Base-by-base conservation (phyloP, 2,797 vertebrate species). In the Novumbra hubbsi region DNA sequence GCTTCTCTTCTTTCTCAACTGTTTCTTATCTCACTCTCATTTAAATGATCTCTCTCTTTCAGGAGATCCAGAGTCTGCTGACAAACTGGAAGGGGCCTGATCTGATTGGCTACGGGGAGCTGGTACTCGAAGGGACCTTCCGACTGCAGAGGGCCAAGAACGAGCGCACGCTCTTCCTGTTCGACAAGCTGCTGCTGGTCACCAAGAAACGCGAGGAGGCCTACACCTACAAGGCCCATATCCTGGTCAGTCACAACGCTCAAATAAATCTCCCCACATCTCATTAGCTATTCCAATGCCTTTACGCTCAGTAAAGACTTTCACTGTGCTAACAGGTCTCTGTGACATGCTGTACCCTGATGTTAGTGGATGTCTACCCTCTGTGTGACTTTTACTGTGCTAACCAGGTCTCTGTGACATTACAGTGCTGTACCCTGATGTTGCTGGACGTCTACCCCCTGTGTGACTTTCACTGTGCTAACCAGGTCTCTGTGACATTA, bases 41-140 rank as follows among this genome's bases (percentile, higher is more conserved):
- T 28, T 24, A 24, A 14, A 11, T 28, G 15, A 32, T 17, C 34
- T 34, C 15, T 17, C 32, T 76, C 19, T 76, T 71, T 65, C 92
- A 99, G 98, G 98, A 99, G 90, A 98, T 99, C 82, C 98, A 99
- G 89, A 99, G 97, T 80, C 89, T 98, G 85, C 93, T 99, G 71
- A 98, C 96, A 0, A 98, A 98, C 90, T 99, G 98, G 98, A 97
- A 99, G 78, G 98, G 98, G 14, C 98, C 97, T 12, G 97, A 99
- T 90, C 93, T 99, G 83, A 97, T 96, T 0, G 96, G 97, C 86
- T 99, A 98, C 0, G 98, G 98, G 3, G 98, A 99, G 69, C 84
- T 99, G 88, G 98, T 99, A 70, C 93, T 99, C 0, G 98, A 99
- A 84, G 98, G 98, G 74, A 98, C 98, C 0, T 99, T 99, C 83